Base-by-base conservation (phyloP, 2,113 vertebrate genomes). In the Zosterops japonicus region DNA sequence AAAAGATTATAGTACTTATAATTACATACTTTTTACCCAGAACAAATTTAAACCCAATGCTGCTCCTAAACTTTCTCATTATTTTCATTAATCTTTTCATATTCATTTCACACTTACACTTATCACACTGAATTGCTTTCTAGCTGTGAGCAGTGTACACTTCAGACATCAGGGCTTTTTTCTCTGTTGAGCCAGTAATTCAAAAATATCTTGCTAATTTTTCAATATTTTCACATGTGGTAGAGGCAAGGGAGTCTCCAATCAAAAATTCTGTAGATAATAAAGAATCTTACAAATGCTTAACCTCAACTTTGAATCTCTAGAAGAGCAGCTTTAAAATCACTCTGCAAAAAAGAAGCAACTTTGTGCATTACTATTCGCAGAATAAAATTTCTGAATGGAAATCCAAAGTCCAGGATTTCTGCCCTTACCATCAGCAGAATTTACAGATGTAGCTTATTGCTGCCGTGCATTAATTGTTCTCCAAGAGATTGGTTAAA, bases 91-190 rank as follows among this genome's bases (percentile, higher is more conserved):
- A 92, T 90, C 41, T 94, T 78, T 77, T 78, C 56, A 52, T 83
- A 83, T 81, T 90, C 39, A 67, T 93, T 92, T 92, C 79, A 94
- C 42, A 86, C n/a, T 87, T 79, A 63, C 29, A 52, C 55, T 90
- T 88, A 92, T 72, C 78, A 82, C 4, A 64, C 11, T 57, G n/a
- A 93, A 76, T 28, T 92, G 36, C 82, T 79, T 53, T 76, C 85
- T 84, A 59, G 49, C 92, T 87, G 57, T 76, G n/a, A 88, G 41
- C 25, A 5, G 36, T 16, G 5, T 31, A 84, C 13, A 28, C 39
- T 84, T 77, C 49, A 83, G 57, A 87, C n/a, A 75, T 33, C 31
- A 76, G 23, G 7, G 2, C 0, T 68, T 84, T 88, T 46, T 81
- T 35, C 49, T 77, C 71, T 49, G 10, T 41, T 79, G 31, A 93